Evolutionary conservation across 2,113 vertebrate species (phyloP).

Genomic region (Hydrochoerus hydrochaeris): DNA sequence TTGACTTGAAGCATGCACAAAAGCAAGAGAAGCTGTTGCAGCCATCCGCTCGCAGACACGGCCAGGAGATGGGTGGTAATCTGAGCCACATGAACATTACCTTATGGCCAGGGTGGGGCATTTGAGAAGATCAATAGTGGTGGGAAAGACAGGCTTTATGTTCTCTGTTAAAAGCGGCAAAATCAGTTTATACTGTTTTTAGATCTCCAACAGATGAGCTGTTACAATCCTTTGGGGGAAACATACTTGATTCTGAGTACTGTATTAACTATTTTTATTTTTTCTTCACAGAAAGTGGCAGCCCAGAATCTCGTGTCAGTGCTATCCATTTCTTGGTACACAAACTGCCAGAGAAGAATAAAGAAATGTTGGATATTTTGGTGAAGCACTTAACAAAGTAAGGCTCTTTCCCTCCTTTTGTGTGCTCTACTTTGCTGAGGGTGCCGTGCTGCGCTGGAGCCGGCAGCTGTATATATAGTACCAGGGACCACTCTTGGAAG

Average conservation of each 20-base stretch:
- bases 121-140: neutral
- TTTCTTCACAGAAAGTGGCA: conserved; percentile 90
- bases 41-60: neutral
- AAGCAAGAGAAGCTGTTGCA: neutral
- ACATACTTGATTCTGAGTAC: conserved; percentile 49
- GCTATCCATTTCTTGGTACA: conserved; percentile 96
- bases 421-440: neutral
- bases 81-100: neutral
- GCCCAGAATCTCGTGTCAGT: conserved; percentile 94
- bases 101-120: neutral
- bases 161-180: conserved; percentile 25
- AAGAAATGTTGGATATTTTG: conserved; percentile 95
- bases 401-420: conserved; percentile 78
- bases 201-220: neutral
- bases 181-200: neutral
- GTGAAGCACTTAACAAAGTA: conserved; percentile 98
- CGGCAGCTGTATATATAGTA: conserved; percentile 44
- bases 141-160: conserved; percentile 57
- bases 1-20: neutral
- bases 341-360: conserved; percentile 97
- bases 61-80: neutral
- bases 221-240: conserved; percentile 9
- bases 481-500: conserved; percentile 73
- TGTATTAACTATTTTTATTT: conserved; percentile 28
- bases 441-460: neutral